These are phyloP conservation scores for Hypotaenidia philippensis DNA, from an alignment of 2,797 vertebrate genomes.

Conservation along the genomic window DNA sequence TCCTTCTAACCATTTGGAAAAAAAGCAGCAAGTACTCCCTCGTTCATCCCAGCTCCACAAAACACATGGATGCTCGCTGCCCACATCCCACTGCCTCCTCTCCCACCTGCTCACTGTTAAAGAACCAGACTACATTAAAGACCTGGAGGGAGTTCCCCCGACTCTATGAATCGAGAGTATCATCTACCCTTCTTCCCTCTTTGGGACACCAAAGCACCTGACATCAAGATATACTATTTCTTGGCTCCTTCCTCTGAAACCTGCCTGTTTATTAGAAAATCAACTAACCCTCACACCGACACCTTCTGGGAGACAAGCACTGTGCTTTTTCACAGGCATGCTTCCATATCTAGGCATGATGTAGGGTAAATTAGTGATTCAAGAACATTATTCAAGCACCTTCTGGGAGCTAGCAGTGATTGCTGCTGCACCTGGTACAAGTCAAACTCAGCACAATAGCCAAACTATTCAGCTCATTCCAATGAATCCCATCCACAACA, in stretches of 20 bases:
- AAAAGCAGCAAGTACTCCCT: not conserved
- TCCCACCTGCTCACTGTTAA: not conserved
- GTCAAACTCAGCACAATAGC: not conserved
- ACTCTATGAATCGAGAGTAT: not conserved
- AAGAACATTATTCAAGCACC: not conserved
- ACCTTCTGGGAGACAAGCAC: not conserved
- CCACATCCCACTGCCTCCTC: not conserved
- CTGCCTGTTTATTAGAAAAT: not conserved
- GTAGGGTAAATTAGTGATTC: not conserved
- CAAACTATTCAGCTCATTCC: not conserved
- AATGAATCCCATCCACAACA: not conserved
- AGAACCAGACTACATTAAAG: not conserved
- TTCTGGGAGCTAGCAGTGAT: not conserved
- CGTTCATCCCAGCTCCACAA: not conserved
- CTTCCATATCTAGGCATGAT: not conserved
- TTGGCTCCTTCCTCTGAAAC: not conserved
- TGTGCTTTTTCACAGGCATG: not conserved
- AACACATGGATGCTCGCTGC: rapidly evolving
- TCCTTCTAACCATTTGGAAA: not conserved
- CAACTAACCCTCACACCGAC: not conserved
- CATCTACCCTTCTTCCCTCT: not conserved
- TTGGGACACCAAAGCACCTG: not conserved
- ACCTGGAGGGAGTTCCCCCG: no score
- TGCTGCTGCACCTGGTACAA: not conserved
- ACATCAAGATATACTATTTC: not conserved